Percentiles rank a stretch among this genome's conserved stretches.
These are phyloP conservation scores for Scytalopus superciliaris DNA, from an alignment of 2,113 vertebrate species.

Conservation along the genomic window DNA sequence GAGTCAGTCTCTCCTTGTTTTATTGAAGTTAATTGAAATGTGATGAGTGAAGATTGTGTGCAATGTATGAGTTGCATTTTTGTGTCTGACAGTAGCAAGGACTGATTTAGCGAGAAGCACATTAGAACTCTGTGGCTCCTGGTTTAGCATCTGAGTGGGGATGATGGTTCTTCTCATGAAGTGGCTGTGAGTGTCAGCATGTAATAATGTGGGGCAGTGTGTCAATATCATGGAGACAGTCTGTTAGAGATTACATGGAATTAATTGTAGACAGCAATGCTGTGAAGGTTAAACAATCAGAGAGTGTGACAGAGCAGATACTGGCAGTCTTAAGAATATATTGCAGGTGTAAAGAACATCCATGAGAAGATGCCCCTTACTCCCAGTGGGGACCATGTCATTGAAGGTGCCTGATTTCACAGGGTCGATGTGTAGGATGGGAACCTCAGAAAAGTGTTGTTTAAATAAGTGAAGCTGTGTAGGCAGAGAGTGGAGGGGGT, in stretches of 20 bases:
- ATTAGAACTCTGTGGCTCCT: neutral
- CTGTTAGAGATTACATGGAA: neutral
- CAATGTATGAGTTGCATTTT: neutral
- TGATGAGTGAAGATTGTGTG: neutral
- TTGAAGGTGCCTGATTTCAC: neutral
- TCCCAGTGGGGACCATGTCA: fast-evolving
- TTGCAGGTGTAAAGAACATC: neutral
- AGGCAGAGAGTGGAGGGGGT: neutral
- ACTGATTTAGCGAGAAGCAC: neutral
- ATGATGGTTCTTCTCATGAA: neutral
- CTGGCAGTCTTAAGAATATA: neutral
- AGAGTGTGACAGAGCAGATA: neutral
- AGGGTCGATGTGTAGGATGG: neutral
- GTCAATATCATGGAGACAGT: neutral
- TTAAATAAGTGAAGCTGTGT: neutral
- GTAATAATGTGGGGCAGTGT: neutral
- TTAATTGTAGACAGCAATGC: neutral
- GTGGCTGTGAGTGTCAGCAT: neutral
- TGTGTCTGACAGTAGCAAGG: neutral
- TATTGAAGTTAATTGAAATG: neutral
- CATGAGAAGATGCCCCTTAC: neutral
- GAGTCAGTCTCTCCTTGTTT: neutral
- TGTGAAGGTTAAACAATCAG: neutral
- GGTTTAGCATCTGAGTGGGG: neutral
- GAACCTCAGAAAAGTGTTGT: neutral